phyloP scores from a whole-genome alignment of 2,888 invertebrate genomes.

The Drosophila anceps region DNA sequence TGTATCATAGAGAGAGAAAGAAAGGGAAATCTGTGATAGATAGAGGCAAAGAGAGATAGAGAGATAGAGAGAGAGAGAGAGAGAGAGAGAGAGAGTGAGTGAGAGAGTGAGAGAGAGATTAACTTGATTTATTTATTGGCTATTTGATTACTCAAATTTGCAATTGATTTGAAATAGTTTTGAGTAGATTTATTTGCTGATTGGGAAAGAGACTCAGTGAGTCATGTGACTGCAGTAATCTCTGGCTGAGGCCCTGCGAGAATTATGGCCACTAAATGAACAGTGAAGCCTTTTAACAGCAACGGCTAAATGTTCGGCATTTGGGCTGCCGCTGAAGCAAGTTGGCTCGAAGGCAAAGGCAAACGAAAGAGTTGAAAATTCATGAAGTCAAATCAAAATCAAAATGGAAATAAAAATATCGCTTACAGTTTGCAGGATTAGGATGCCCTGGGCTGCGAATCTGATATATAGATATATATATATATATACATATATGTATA shows the following conservation, averaged over 20 bases:
- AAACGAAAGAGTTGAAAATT: conserved; percentile 1
- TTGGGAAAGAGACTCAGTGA: background rate
- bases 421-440: conserved; percentile 7
- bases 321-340: background rate
- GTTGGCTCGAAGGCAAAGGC: background rate
- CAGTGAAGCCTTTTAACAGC: background rate
- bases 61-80: background rate
- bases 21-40: too few species aligned
- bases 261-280: background rate
- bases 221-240: background rate
- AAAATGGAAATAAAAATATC: background rate
- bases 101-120: background rate
- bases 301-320: background rate
- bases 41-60: background rate
- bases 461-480: too few species aligned
- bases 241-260: background rate
- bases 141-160: background rate
- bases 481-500: too few species aligned
- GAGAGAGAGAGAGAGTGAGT: background rate
- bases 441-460: conserved; percentile 2
- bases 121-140: too few species aligned
- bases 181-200: background rate
- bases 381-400: background rate
- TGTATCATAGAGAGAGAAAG: background rate
- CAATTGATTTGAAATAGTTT: background rate